Evolutionary conservation across 2,797 vertebrate species (phyloP), one percentile per base, ranked within the genome.

Genomic region (Gadopsis bispinosus): DNA sequence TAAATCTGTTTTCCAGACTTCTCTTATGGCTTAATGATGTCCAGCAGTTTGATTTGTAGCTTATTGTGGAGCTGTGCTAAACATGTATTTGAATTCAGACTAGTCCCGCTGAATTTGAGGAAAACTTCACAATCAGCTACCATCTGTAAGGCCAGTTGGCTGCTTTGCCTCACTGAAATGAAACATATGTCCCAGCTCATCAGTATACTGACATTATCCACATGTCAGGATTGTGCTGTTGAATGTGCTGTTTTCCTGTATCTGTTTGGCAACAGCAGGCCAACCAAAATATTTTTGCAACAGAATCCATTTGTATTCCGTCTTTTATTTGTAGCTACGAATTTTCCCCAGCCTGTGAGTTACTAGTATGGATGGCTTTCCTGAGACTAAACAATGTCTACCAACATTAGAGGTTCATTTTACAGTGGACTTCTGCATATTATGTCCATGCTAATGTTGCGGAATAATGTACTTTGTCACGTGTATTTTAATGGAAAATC

Each of bases 1-100:
- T 56, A 55, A 80, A 88, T 80, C 4, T 72, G 17, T 83, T 87
- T 83, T 67, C 45, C 29, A 60, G 50, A 51, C 66, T 37, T 72
- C 51, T 72, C 51, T 58, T 31, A 5, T 47, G 29, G 14, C 51
- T 68, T 81, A 59, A 77, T 83, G 60, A 73, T 65, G 37, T 72
- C 53, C 76, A 54, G 47, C 12, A 64, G 59, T 73, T 67, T 67
- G 54, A 80, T 68, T 29, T 50, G 51, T 20, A 22, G 26, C 12
- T 60, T 80, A 39, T 71, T 58, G 71, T 39, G 4, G 41, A 45
- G 55, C 33, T 50, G 45, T 19, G 47, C 29, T 61, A 43, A 82
- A 75, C 54, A 69, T 41, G 12, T 33, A 26, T 72, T 62, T 7
- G 2, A 61, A 59, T 56, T 37, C 41, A 65, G 50, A 51, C 35